phyloP scores from a whole-genome alignment of 2,888 invertebrate species.

The Adela reaumurella region DNA sequence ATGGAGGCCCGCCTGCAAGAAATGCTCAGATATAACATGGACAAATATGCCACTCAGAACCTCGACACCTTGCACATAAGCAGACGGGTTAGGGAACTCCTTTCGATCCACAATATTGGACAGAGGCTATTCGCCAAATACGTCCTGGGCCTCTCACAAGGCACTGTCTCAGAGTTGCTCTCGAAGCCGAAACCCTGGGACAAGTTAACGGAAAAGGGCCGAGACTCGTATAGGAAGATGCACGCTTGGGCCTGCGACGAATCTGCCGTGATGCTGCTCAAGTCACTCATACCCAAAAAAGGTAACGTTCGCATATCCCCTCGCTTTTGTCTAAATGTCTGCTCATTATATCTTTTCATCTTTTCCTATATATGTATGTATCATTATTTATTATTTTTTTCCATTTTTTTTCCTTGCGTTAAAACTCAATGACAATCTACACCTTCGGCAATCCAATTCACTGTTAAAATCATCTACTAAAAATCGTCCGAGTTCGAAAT shows the following conservation, averaged over 20 bases:
- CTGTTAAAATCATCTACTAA: too few relatives aligned
- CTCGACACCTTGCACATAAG: slow-evolving; percentile 95
- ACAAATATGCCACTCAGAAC: slow-evolving; percentile 90
- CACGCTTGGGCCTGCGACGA: slow-evolving; percentile 99
- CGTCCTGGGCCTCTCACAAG: slow-evolving; percentile 93
- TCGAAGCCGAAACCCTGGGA: slow-evolving; percentile 99
- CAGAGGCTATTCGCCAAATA: slow-evolving; percentile 98
- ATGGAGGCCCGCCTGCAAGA: slow-evolving; percentile 92
- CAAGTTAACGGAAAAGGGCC: slow-evolving; percentile 97
- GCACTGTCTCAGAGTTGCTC: slow-evolving; percentile 95
- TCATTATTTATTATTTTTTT: slow-evolving; percentile 6
- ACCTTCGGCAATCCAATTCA: too few relatives aligned
- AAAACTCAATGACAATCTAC: slow-evolving; percentile 1
- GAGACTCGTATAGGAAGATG: slow-evolving; percentile 99
- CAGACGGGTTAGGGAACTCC: slow-evolving; percentile 85
- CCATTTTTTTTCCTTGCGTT: slow-evolving; percentile 3
- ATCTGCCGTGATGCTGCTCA: slow-evolving; percentile 93
- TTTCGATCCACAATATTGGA: slow-evolving; percentile 97
- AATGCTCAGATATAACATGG: slow-evolving; percentile 93
- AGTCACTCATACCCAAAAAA: slow-evolving; percentile 97
- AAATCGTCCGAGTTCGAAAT: too few relatives aligned
- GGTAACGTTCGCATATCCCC: slow-evolving; percentile 61
- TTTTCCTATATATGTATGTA: slow-evolving; percentile 6
- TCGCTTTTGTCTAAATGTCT: slow-evolving; percentile 11
- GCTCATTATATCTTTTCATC: slow-evolving; percentile 7